phyloP scores from a whole-genome alignment of 2,888 invertebrate genomes.

The Lagria hirta region DNA sequence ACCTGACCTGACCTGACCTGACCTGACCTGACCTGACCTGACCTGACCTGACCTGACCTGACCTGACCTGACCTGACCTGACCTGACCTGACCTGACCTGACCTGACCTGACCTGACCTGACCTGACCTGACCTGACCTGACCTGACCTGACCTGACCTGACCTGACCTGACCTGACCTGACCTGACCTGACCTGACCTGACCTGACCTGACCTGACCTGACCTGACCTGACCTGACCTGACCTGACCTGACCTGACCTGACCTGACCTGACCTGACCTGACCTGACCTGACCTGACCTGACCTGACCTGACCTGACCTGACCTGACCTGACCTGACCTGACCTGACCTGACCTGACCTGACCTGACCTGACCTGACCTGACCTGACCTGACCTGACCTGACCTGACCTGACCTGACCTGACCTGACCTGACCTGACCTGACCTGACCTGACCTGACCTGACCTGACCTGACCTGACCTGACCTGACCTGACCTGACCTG shows the following conservation, averaged over 20 bases:
- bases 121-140: constrained; percentile 26
- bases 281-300: constrained; percentile 25
- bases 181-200: constrained; percentile 31
- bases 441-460: constrained; percentile 20
- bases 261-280: constrained; percentile 25
- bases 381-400: constrained; percentile 30
- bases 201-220: constrained; percentile 30
- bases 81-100: constrained; percentile 26
- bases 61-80: constrained; percentile 27
- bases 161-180: constrained; percentile 29
- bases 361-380: constrained; percentile 30
- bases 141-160: constrained; percentile 26
- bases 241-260: constrained; percentile 24
- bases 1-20: constrained; percentile 25
- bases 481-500: constrained; percentile 23
- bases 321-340: constrained; percentile 25
- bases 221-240: constrained; percentile 30
- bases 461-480: constrained; percentile 23
- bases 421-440: constrained; percentile 20
- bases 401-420: constrained; percentile 29
- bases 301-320: constrained; percentile 25
- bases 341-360: constrained; percentile 25
- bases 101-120: constrained; percentile 28
- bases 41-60: constrained; percentile 27
- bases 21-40: constrained; percentile 23